Evolutionary conservation across 2,888 invertebrate species (phyloP).

Genomic region (Polyommatus icarus): DNA sequence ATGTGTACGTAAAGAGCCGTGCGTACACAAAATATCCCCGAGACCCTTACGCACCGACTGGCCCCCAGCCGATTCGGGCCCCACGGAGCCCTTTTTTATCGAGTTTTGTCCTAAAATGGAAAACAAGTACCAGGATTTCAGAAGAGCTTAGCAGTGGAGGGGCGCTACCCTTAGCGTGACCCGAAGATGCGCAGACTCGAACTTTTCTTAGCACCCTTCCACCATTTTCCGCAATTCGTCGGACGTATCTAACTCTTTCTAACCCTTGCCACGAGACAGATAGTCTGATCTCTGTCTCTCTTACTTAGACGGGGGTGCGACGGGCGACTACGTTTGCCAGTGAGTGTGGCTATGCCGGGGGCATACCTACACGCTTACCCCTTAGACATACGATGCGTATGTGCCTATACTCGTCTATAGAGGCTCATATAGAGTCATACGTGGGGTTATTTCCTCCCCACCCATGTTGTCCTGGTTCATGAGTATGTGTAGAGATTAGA

Average conservation of each 20-base stretch:
- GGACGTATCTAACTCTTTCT: conserved; percentile 67
- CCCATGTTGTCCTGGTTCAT: conserved; percentile 68
- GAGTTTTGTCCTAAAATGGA: conserved; percentile 81
- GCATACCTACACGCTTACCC: conserved; percentile 65
- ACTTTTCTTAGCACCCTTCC: conserved; percentile 54
- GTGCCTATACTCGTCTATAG: conserved; percentile 67
- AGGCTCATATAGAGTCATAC: conserved; percentile 64
- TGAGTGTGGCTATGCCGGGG: conserved; percentile 59
- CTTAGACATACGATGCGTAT: conserved; percentile 69
- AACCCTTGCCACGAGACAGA: conserved; percentile 47
- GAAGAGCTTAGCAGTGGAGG: conserved; percentile 54
- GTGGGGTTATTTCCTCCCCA: conserved; percentile 61
- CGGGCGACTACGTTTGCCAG: conserved; percentile 49
- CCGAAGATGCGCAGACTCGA: conserved; percentile 75
- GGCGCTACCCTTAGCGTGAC: conserved; percentile 67
- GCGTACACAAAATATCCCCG: not conserved
- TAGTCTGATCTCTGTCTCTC: conserved; percentile 57
- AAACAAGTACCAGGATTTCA: conserved; percentile 76
- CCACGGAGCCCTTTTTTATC: conserved; percentile 73
- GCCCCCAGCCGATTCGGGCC: conserved; percentile 30
- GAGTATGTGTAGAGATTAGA: conserved; percentile 81
- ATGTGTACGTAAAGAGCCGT: not conserved
- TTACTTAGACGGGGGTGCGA: conserved; percentile 60
- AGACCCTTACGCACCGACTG: conserved; percentile 6
- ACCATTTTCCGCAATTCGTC: conserved; percentile 50